Evolutionary conservation across 2,888 invertebrate genomes (phyloP), one percentile per base, ranked within the genome.

Genomic region (Resseliella maxima): DNA sequence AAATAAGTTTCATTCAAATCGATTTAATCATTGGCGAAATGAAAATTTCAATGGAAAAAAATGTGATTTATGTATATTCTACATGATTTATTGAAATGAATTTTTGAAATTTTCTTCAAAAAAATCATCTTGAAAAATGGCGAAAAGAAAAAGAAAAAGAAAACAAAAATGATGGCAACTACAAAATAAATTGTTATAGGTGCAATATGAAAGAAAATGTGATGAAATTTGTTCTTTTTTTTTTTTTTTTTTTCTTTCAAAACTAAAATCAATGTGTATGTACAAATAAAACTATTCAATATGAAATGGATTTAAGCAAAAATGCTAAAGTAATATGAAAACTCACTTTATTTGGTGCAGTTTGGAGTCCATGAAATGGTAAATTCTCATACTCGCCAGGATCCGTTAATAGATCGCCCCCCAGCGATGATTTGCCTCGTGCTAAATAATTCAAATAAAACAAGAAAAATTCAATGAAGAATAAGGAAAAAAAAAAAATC

Each of bases 291-390:
- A 72, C 31, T 10, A n/a, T n/a, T n/a, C n/a, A n/a, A n/a, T 10
- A 85, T 85, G 83, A 85, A 85, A n/a, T 41, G 41, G 6, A 85
- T 85, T 50, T 18, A 86, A 46, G n/a, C 35, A 2, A 18, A 72
- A 72, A 72, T 27, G 27, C 2, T 45, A 41, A n/a, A 38, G 18
- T 0, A 36, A 41, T n/a, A 41, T 38, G 2, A 12, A 35, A 24
- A 88, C 90, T 92, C 94, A 97, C 97, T 96, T 97, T 97, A 92
- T 97, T 96, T 89, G 97, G 97, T 90, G 97, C 96, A 92, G 96
- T 96, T 92, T 97, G 97, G 90, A 97, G 94, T 89, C 97, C 97
- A 92, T 97, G 97, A 94, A 97, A 98, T 90, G 97, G 97, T 90
- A 97, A 94, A 92, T 98, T 98, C 93, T 98, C 97, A 93, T 97